Conservation (phyloP, 2,797 vertebrate genomes). For the Acridotheres tristis region DNA sequence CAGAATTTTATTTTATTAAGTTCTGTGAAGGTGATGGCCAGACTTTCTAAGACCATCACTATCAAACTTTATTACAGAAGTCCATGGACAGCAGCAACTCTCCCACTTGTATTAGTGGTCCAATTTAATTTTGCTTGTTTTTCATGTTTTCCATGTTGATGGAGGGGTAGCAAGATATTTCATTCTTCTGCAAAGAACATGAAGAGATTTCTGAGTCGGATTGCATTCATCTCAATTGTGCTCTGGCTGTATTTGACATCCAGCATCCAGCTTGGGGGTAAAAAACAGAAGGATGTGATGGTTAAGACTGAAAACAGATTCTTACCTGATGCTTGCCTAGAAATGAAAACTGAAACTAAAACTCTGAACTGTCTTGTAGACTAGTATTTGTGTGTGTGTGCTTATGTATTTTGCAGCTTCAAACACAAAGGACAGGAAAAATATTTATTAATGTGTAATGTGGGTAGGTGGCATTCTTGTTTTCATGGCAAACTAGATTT, state of each 20-base stretch:
- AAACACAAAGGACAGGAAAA: not conserved
- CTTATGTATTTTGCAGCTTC: not conserved
- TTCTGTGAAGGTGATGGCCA: not conserved
- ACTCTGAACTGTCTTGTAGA: not conserved
- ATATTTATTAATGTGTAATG: not conserved
- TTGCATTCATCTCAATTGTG: not conserved
- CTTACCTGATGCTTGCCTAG: not conserved
- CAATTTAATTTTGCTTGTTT: not conserved
- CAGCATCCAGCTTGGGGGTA: not conserved
- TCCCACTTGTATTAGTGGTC: not conserved
- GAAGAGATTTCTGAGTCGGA: not conserved
- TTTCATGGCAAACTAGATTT: not conserved
- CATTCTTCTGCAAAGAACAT: not conserved
- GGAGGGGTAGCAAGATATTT: not conserved
- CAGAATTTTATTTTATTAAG: not conserved
- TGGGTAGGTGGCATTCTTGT: not conserved
- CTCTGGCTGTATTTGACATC: not conserved
- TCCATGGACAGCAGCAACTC: not conserved
- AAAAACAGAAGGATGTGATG: not conserved
- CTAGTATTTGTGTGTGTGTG: accelerated
- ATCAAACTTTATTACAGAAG: not conserved
- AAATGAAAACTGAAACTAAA: not conserved
- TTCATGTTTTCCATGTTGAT: not conserved
- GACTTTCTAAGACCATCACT: not conserved
- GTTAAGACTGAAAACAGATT: not conserved